Conservation (phyloP, 2,113 vertebrate genomes). For the Saimiri boliviensis region DNA sequence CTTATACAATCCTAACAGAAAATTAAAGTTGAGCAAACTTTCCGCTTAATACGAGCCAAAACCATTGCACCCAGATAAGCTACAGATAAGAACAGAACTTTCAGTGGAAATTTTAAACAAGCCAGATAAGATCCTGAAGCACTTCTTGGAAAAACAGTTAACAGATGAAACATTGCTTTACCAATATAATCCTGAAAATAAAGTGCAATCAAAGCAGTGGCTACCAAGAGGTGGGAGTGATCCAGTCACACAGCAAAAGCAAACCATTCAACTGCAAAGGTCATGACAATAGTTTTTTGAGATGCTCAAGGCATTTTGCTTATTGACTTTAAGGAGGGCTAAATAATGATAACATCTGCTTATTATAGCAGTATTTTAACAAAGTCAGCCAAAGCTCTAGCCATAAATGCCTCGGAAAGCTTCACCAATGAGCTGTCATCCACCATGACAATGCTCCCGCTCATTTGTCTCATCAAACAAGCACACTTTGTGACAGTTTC, state of each 20-base stretch:
- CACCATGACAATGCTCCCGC: not conserved
- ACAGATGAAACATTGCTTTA: not conserved
- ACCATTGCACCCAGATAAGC: not conserved
- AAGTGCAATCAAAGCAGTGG: not conserved
- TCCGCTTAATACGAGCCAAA: not conserved
- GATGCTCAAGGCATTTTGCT: not conserved
- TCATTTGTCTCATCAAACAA: not conserved
- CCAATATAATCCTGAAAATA: not conserved
- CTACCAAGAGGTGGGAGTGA: not conserved
- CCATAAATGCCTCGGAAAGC: not conserved
- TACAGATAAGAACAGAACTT: not conserved
- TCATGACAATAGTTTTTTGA: too few species aligned
- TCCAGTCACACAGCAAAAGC: too few species aligned
- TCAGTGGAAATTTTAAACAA: not conserved
- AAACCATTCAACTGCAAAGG: too few species aligned
- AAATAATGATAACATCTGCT: not conserved
- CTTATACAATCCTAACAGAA: not conserved
- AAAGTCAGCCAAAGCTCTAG: not conserved
- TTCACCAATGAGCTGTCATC: not conserved
- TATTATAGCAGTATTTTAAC: not conserved
- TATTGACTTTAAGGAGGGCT: not conserved
- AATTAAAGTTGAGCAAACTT: not conserved
- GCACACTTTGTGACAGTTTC: not conserved
- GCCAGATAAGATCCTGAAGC: not conserved
- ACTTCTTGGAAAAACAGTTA: not conserved